These are phyloP conservation scores for Acromyrmex heyeri DNA, from an alignment of 1,140 invertebrate species.

Conservation along the genomic window DNA sequence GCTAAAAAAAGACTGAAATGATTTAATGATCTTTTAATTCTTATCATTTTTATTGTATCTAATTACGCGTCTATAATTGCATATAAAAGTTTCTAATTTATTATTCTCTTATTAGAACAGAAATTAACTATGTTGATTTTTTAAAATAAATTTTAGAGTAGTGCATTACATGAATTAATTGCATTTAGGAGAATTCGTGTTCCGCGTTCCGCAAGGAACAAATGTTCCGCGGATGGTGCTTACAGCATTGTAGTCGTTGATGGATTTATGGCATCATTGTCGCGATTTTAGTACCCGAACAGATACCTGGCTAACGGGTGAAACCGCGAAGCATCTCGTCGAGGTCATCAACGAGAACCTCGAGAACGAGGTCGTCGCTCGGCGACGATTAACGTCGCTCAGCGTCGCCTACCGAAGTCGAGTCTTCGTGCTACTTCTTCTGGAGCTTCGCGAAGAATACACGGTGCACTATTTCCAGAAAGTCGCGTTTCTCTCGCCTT, in stretches of 20 bases:
- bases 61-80: neutral
- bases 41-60: no score
- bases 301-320: constrained; percentile 17
- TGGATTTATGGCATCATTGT: constrained; percentile 75
- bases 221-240: constrained; percentile 1
- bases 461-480: constrained; percentile 49
- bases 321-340: constrained; percentile 71
- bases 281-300: constrained; percentile 58
- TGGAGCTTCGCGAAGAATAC: constrained; percentile 35
- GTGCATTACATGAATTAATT: constrained; percentile 23
- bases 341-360: constrained; percentile 76
- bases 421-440: constrained; percentile 75
- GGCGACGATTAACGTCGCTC: constrained; percentile 77
- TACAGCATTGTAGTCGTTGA: constrained; percentile 42
- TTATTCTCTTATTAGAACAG: neutral
- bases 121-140: neutral
- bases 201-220: constrained; percentile 4
- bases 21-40: no score
- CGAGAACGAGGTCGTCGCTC: constrained; percentile 74
- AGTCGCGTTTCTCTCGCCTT: constrained; percentile 20
- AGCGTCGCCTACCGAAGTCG: constrained; percentile 72
- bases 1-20: neutral
- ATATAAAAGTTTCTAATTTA: neutral
- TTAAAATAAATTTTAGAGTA: neutral
- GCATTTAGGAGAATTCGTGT: constrained; percentile 52